These are phyloP conservation scores for Bathynomus jamesi DNA, from an alignment of 1,140 invertebrate species.

Conservation along the genomic window DNA sequence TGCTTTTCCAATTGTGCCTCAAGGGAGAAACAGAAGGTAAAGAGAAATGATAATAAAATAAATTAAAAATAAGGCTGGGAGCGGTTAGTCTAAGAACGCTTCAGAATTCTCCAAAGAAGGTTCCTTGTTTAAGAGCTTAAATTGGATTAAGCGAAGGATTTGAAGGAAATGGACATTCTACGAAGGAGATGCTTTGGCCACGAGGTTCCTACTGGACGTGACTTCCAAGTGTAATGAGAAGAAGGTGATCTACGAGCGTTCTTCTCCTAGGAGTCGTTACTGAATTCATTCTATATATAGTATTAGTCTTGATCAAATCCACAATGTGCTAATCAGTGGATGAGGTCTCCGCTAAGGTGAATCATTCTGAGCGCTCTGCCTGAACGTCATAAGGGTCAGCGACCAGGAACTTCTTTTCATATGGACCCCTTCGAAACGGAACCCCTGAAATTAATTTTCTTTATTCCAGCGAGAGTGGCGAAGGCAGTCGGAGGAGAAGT, in stretches of 20 bases:
- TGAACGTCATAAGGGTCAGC: conserved; percentile 28
- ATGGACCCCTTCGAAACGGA: conserved; percentile 33
- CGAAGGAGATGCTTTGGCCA: conserved; percentile 28
- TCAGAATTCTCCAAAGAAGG: conserved; percentile 28
- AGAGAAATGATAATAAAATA: background rate
- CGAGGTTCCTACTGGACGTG: conserved; percentile 33
- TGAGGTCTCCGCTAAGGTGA: conserved; percentile 28
- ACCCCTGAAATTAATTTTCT: conserved; percentile 35
- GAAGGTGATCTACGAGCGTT: conserved; percentile 30
- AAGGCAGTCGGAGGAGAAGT: conserved; percentile 30
- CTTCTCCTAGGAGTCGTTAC: conserved; percentile 32
- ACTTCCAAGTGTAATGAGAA: conserved; percentile 31
- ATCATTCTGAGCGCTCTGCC: conserved; percentile 30
- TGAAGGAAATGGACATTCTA: conserved; percentile 33
- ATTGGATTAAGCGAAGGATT: conserved; percentile 30
- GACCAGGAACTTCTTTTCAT: conserved; percentile 30
- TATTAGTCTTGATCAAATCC: conserved; percentile 36
- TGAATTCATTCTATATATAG: conserved; percentile 29
- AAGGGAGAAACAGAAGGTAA: background rate
- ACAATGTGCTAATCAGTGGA: conserved; percentile 31
- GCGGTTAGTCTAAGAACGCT: conserved; percentile 16
- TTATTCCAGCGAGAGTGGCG: conserved; percentile 34
- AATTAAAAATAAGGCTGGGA: background rate
- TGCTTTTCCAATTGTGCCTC: background rate
- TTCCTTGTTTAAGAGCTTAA: conserved; percentile 31